phyloP scores from a whole-genome alignment of 2,888 invertebrate genomes.

The Leptura quadrifasciata region DNA sequence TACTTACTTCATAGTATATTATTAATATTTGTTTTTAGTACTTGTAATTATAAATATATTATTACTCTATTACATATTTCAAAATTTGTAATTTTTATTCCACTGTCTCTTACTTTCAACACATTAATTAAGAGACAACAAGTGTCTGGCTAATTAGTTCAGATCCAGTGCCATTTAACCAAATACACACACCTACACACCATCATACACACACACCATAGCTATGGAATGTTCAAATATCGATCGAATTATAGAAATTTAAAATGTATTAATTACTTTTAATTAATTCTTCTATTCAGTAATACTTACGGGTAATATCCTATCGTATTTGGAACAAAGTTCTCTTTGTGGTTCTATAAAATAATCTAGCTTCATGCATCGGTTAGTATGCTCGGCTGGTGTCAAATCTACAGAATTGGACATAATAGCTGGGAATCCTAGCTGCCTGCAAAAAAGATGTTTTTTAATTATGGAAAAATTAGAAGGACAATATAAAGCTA shows the following conservation, averaged over 20 bases:
- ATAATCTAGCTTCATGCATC: constrained; percentile 82
- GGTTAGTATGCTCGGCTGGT: constrained; percentile 77
- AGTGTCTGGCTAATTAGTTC: no score
- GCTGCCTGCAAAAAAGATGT: constrained; percentile 70
- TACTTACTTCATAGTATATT: no score
- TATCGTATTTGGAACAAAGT: constrained; percentile 82
- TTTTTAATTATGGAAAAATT: constrained; percentile 22
- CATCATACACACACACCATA: no score
- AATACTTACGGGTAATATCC: constrained; percentile 80
- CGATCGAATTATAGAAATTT: neutral
- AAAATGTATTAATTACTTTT: neutral
- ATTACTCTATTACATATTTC: no score
- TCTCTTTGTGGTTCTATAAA: constrained; percentile 85
- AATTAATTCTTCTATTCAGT: neutral
- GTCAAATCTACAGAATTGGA: constrained; percentile 69
- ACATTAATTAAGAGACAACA: no score
- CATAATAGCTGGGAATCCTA: constrained; percentile 70
- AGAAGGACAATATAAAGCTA: neutral
- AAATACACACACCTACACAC: no score
- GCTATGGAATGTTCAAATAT: neutral
- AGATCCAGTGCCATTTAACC: no score
- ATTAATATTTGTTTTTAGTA: no score
- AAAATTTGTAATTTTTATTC: no score
- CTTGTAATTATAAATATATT: no score
- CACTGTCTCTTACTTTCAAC: no score